Base-by-base conservation (phyloP, 2,888 invertebrate species). In the Polylopha cassiicola region DNA sequence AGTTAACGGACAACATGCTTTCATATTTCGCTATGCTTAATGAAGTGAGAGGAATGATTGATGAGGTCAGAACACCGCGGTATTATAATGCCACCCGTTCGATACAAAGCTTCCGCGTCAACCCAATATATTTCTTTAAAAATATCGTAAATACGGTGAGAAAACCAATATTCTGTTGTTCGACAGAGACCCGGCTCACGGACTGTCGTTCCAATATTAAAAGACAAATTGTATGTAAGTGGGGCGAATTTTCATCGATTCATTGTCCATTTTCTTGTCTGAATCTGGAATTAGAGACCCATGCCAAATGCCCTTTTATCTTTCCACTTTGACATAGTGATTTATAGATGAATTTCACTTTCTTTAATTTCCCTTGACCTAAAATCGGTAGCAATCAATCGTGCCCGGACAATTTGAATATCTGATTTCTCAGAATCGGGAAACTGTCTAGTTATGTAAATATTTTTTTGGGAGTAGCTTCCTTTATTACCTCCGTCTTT, bases 41-140 rank as follows among this genome's bases (percentile, higher is more conserved):
- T 82, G 82, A 82, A 75, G 74, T 80, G 81, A 74, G 64, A 73
- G 72, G 63, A 69, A 79, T 82, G 80, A 82, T 80, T 66, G 73
- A 82, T 81, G 79, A 64, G 58, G 59, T 49, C 55, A 57, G 51
- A 55, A 56, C 55, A 59, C 60, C 54, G 51, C 59, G 59, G 53
- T 64, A 60, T 59, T 56, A 60, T 70, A 51, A 50, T 45, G 39
- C 52, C 51, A 46, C 53, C 59, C 60, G 55, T 60, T 60, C 62
- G 55, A 61, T 51, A 54, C 60, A 55, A 54, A 48, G 48, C 50
- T 51, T 37, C 55, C 43, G 47, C 48, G 51, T 54, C 50, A 49
- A 57, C 54, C 46, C 48, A 39, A 52, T 50, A 49, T 44, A 54
- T 57, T 58, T 50, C 58, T 47, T 52, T 46, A 39, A 44, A 51